Conservation (phyloP, 2,888 invertebrate species). For the Pammene aurita region DNA sequence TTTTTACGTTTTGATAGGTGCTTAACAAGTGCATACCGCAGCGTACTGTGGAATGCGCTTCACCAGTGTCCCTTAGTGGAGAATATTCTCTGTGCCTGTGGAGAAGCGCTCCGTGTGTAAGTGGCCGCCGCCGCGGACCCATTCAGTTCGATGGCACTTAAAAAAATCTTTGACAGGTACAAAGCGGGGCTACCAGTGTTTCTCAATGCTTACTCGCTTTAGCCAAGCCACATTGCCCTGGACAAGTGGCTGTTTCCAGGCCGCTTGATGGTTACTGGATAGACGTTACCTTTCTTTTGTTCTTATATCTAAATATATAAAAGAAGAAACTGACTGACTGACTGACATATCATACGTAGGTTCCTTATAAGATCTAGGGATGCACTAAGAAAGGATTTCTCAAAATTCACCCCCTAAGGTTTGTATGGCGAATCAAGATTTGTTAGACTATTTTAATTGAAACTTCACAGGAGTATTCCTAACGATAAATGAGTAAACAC, state of each 20-base stretch:
- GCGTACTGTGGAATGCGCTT: conserved; percentile 40
- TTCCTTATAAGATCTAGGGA: too few relatives aligned
- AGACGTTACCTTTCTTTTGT: background rate
- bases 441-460: too few relatives aligned
- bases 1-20: background rate
- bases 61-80: conserved; percentile 43
- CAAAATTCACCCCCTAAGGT: too few relatives aligned
- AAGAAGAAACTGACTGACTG: too few relatives aligned
- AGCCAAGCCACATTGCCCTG: conserved; percentile 4
- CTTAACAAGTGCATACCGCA: conserved; percentile 29
- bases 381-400: too few relatives aligned
- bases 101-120: conserved; percentile 74
- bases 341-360: too few relatives aligned
- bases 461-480: too few relatives aligned
- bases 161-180: conserved; percentile 77
- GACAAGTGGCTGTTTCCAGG: conserved; percentile 7
- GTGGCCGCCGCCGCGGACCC: conserved; percentile 64
- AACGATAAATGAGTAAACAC: too few relatives aligned
- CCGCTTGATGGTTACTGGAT: background rate
- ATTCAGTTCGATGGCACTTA: conserved; percentile 74
- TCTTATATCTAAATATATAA: too few relatives aligned
- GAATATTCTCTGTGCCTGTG: conserved; percentile 39
- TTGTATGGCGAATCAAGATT: too few relatives aligned
- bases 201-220: conserved; percentile 26
- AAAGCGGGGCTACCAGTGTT: conserved; percentile 48